phyloP scores from a whole-genome alignment of 2,888 invertebrate genomes.

The Globia sparganii region DNA sequence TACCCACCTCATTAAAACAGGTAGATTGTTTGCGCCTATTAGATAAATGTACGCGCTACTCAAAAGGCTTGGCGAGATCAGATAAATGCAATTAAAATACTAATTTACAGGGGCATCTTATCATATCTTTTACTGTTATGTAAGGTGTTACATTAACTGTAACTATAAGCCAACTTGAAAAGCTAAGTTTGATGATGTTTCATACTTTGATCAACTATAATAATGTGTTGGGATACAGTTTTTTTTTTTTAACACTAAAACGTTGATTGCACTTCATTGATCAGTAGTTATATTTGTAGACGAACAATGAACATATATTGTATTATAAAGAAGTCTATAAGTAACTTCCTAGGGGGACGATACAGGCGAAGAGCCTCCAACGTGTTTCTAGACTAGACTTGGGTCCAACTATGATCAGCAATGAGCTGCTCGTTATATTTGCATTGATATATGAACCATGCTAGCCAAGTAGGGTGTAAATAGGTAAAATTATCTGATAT shows the following conservation, averaged over 20 bases:
- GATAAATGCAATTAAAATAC: conserved; percentile 65
- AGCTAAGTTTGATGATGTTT: background rate
- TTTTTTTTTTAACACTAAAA: background rate
- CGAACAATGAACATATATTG: background rate
- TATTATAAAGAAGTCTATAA: background rate
- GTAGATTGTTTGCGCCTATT: conserved; percentile 50
- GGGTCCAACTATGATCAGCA: background rate
- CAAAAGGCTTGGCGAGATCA: conserved; percentile 60
- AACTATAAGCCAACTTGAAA: conserved; percentile 5
- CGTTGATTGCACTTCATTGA: background rate
- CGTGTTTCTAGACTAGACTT: background rate
- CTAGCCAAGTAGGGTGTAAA: background rate
- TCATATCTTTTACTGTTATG: conserved; percentile 46
- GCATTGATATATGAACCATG: too few relatives aligned
- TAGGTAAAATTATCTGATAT: background rate
- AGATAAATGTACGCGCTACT: conserved; percentile 56
- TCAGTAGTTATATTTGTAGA: background rate
- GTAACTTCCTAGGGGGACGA: background rate
- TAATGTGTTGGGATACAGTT: background rate
- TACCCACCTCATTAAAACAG: conserved; percentile 35
- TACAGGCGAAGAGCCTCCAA: background rate
- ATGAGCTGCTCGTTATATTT: background rate
- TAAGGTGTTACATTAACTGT: conserved; percentile 42
- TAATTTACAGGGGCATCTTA: conserved; percentile 59
- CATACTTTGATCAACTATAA: background rate